Evolutionary conservation across 2,113 vertebrate genomes (phyloP), one percentile per base, ranked within the genome.

Genomic region (Hippopotamus amphibius): DNA sequence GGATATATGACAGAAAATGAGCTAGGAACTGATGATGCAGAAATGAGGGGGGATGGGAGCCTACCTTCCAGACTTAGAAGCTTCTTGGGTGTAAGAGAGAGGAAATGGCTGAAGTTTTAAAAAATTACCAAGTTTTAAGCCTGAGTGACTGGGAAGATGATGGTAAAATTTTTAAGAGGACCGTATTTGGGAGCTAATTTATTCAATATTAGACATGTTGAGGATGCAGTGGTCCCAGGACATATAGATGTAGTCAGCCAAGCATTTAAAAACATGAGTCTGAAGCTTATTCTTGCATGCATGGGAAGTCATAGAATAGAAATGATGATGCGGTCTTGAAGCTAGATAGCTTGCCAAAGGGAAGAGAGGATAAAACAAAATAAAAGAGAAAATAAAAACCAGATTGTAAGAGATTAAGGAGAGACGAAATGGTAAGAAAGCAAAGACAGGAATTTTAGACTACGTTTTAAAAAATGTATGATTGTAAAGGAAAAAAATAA

Each of bases 371-470:
- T 26, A 30, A 83, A 28, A 77, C 53, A 79, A 69, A 69, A 77
- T 68, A 65, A 43, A 88, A 82, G 46, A 76, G 55, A 41, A 14
- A 74, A 2, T 74, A 5, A 79, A 89, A 69, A 37, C 21, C 79
- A 79, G 43, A 71, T 55, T 13, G 9, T 83, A 46, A 69, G 50
- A n/a, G 26, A 26, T 65, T 37, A 63, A 92, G n/a, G 41, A 84
- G 33, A 77, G 28, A 65, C 37, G n/a, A 57, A 46, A 46, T 66
- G 22, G 22, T 88, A 88, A 66, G 83, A 81, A 82, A 88, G n/a
- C 37, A 92, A 50, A 91, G 65, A 83, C 4, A 88, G 80, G 41
- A 65, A 46, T 80, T 89, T 85, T 85, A 86, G n/a, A 79, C 71
- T 72, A 14, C 48, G 33, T 76, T 55, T 79, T 80, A 4, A 33